phyloP scores from a whole-genome alignment of 2,888 invertebrate genomes.

The Bugulina stolonifera region DNA sequence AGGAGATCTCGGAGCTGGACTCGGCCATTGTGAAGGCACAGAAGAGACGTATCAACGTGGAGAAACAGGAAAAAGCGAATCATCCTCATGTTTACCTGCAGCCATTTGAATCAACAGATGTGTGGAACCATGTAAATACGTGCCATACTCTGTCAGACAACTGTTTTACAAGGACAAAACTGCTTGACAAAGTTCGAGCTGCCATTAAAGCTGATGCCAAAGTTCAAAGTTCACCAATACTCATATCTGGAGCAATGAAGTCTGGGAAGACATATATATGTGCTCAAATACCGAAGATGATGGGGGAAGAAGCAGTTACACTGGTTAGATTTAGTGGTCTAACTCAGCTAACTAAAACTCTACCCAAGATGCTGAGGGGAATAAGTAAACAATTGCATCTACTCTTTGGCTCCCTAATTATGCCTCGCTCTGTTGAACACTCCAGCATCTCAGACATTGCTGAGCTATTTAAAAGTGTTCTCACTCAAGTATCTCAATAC shows the following conservation, averaged over 20 bases:
- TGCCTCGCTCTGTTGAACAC: neutral
- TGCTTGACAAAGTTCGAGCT: neutral
- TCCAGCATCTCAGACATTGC: neutral
- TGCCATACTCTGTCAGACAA: neutral
- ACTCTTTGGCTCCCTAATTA: neutral
- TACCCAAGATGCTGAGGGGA: neutral
- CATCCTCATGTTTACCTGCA: neutral
- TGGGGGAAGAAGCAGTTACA: neutral
- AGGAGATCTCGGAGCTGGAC: neutral
- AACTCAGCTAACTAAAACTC: neutral
- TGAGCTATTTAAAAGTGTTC: neutral
- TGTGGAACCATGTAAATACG: conserved; percentile 10
- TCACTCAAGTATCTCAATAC: neutral
- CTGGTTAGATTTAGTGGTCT: conserved; percentile 21
- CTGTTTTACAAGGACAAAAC: neutral
- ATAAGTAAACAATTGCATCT: neutral
- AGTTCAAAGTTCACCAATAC: neutral
- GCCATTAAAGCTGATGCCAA: neutral
- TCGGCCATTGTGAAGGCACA: neutral
- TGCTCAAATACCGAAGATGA: neutral
- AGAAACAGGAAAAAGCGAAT: neutral
- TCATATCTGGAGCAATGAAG: neutral
- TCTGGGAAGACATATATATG: conserved; percentile 9
- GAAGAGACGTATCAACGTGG: conserved; percentile 4
- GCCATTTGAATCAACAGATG: neutral